These are phyloP conservation scores for Panthera leo DNA, from an alignment of 2,113 vertebrate genomes.

Conservation along the genomic window DNA sequence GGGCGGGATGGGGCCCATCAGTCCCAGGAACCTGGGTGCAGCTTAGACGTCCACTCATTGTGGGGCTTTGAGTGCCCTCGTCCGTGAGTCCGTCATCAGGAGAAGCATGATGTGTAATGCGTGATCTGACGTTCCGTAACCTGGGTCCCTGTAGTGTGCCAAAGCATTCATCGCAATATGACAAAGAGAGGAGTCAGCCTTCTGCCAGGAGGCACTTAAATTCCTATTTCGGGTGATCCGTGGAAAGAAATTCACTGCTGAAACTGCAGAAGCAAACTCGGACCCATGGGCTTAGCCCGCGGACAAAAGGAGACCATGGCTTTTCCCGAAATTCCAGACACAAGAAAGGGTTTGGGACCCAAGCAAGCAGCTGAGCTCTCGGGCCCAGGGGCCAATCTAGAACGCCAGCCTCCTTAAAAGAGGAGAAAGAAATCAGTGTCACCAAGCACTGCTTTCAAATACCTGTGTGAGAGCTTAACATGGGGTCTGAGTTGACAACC, in stretches of 20 bases:
- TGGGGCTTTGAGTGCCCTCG: background rate
- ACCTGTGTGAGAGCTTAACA: fast-evolving
- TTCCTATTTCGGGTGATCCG: background rate
- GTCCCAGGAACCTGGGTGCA: fast-evolving
- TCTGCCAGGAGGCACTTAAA: fast-evolving
- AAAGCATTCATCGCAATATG: fast-evolving
- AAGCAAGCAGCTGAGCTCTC: background rate
- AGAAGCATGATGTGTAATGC: background rate
- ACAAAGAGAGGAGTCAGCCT: fast-evolving
- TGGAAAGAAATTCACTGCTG: background rate
- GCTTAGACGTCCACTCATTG: background rate
- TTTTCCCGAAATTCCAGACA: background rate
- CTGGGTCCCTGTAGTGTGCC: fast-evolving
- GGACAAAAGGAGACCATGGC: fast-evolving
- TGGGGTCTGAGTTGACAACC: background rate
- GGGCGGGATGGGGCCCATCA: fast-evolving
- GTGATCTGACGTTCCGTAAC: fast-evolving
- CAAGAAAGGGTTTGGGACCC: background rate
- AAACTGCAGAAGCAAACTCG: fast-evolving
- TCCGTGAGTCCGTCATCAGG: fast-evolving
- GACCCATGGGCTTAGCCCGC: fast-evolving
- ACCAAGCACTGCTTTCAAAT: fast-evolving
- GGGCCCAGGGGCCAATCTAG: background rate
- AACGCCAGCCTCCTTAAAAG: background rate
- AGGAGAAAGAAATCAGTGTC: fast-evolving